Base-by-base conservation (phyloP, 2,797 vertebrate genomes). In the Ctenosaura bakeri region DNA sequence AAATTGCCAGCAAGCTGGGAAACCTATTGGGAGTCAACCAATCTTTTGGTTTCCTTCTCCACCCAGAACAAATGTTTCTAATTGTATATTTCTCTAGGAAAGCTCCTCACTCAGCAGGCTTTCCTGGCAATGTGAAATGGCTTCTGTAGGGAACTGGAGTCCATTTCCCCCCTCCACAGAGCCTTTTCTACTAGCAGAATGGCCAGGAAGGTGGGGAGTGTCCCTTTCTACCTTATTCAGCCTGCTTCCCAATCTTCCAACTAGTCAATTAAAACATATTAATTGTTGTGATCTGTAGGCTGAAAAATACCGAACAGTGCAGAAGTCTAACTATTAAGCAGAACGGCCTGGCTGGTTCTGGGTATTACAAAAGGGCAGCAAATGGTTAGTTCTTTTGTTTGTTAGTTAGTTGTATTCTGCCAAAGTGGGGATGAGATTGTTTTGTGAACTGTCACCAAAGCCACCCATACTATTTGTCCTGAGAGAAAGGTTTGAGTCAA, bases 41-140 rank as follows among this genome's bases (percentile, higher is more conserved):
- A 46, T 78, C 80, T 56, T 90, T 87, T 78, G 50, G 69, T 46
- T 84, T 66, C 79, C 56, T 20, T 42, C 22, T 38, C 32, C 7
- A 35, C 35, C 80, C 35, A 50, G 29, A 86, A 56, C 86, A 88
- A 90, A 88, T 84, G 13, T 69, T 87, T 69, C 81, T 77, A 52
- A 89, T 52, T 84, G 29, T 52, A 78, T 35, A 12, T 87, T 82
- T 64, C 56, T 90, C 79, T 38, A 64, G 8, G 38, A 59, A 38
- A 82, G 56, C 24, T 69, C 42, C 84, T 86, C 13, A 10, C 38
- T 59, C 20, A 9, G 62, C 29, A 29, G 56, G 42, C 35, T 81
- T 73, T 35, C 42, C 38, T 64, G 13, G 20, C 13, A 35, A 69
- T 38, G 74, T 38, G 38, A 88, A 88, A 90, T 69, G 22, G 50